phyloP scores from a whole-genome alignment of 35 echinoderm and acorn worm species.

The Heliocidaris tuberculata region DNA sequence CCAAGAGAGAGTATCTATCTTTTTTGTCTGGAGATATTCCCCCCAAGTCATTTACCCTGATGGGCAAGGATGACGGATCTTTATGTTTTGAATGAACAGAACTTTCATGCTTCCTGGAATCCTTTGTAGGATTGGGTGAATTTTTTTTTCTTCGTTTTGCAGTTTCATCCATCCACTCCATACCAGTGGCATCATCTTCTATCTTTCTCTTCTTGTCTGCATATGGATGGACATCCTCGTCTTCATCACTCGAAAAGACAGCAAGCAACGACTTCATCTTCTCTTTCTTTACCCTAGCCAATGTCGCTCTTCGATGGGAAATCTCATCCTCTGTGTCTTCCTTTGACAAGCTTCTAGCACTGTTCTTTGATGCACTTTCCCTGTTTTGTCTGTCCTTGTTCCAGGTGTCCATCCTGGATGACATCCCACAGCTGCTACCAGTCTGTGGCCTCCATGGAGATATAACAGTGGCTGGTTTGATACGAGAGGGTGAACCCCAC shows the following conservation, averaged over 20 bases:
- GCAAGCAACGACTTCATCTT: neutral
- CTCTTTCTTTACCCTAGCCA: neutral
- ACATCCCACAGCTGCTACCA: neutral
- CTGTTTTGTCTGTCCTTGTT: neutral
- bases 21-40: no score
- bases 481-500: neutral
- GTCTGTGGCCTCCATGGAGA: neutral
- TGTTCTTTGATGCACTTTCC: neutral
- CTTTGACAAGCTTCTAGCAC: neutral
- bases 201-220: neutral
- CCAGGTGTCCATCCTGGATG: neutral
- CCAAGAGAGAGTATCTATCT: no score
- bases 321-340: neutral
- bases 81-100: no score
- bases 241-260: neutral
- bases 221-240: neutral
- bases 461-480: neutral
- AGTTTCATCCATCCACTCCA: neutral
- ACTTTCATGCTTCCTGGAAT: neutral
- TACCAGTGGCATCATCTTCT: neutral
- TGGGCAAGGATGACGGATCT: no score
- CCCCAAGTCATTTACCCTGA: no score
- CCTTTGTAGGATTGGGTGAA: neutral
- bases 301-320: neutral
- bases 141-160: neutral